Conservation (phyloP, 2,888 invertebrate species). For the Tinea semifulvella region DNA sequence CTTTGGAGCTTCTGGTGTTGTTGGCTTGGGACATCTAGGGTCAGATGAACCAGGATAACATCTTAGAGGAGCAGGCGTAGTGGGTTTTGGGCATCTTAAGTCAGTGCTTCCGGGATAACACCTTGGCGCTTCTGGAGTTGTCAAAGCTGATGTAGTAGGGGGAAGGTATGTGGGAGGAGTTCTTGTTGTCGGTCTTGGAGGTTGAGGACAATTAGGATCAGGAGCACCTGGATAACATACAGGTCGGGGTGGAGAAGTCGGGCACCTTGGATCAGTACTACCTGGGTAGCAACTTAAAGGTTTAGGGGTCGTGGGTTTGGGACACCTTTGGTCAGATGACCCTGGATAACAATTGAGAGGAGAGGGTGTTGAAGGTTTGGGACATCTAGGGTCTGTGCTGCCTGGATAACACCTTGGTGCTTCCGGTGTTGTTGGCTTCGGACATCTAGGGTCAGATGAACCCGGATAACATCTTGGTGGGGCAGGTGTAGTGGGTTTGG, state of each 20-base stretch:
- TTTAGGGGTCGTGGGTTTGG: constrained; percentile 25
- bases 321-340: constrained; percentile 21
- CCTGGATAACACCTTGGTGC: constrained; percentile 30
- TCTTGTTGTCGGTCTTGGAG: constrained; percentile 28
- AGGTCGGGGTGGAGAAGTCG: constrained; percentile 25
- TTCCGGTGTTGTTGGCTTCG: constrained; percentile 25
- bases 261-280: constrained; percentile 25
- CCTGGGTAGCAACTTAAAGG: constrained; percentile 26
- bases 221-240: constrained; percentile 26
- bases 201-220: constrained; percentile 23
- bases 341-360: constrained; percentile 29
- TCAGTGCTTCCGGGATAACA: constrained; percentile 23
- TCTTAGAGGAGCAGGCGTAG: constrained; percentile 24
- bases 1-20: constrained; percentile 22
- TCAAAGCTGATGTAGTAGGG: constrained; percentile 30
- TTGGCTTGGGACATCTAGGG: constrained; percentile 28
- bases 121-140: too few species aligned
- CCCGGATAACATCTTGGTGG: constrained; percentile 30
- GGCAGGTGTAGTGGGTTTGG: constrained; percentile 22
- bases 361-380: constrained; percentile 23
- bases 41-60: constrained; percentile 36
- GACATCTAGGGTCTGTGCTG: constrained; percentile 28
- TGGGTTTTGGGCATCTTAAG: constrained; percentile 30
- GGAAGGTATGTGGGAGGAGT: constrained; percentile 26
- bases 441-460: constrained; percentile 25